Percentiles rank a stretch among this genome's conserved stretches.
Evolutionary conservation across 2,797 vertebrate genomes (phyloP).

Genomic region (Ambastaia sidthimunki): DNA sequence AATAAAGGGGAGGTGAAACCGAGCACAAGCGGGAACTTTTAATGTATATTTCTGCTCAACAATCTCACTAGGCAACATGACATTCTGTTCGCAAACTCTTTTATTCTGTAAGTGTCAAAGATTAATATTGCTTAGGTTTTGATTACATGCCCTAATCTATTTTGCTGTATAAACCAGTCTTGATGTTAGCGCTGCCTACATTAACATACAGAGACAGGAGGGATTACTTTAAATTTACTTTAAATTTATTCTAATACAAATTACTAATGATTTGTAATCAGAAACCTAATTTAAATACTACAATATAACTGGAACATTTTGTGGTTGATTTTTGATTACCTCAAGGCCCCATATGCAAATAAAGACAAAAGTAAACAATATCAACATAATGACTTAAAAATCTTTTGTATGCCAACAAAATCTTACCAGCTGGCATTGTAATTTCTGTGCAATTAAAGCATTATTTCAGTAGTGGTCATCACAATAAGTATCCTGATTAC

Average conservation of each 20-base stretch:
- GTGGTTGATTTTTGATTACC: background rate
- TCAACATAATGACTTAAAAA: too few species aligned
- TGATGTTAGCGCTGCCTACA: conserved; percentile 69
- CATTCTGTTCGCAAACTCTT: conserved; percentile 66
- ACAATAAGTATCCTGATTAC: conserved; percentile 17
- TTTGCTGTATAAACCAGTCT: conserved; percentile 82
- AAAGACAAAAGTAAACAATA: too few species aligned
- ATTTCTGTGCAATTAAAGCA: too few species aligned
- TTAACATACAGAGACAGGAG: background rate
- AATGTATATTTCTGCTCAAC: conserved; percentile 73
- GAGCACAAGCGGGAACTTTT: conserved; percentile 79
- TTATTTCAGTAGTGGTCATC: too few species aligned
- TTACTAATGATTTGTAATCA: background rate
- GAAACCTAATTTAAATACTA: background rate
- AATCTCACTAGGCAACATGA: conserved; percentile 74
- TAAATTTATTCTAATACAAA: background rate
- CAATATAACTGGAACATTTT: background rate
- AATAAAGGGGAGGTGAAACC: conserved; percentile 85
- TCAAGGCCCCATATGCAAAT: too few species aligned
- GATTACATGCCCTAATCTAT: conserved; percentile 84
- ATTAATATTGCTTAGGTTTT: conserved; percentile 82
- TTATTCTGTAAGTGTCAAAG: conserved; percentile 78
- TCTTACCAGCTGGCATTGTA: background rate
- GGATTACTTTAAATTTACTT: background rate
- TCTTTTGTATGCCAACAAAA: too few species aligned